phyloP scores from a whole-genome alignment of 2,113 vertebrate genomes.

The Morphnarchus princeps region DNA sequence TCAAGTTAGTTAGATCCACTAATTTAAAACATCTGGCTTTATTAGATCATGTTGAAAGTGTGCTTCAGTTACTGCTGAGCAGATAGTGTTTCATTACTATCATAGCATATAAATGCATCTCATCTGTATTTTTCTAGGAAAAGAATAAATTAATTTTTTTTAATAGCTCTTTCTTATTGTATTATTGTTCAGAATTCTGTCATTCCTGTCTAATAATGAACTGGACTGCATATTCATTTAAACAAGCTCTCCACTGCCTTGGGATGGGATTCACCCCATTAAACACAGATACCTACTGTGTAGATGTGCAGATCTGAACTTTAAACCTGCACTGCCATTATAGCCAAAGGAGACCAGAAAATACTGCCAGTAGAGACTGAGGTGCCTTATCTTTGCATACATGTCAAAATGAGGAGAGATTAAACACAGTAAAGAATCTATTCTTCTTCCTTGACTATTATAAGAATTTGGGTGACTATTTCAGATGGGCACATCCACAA shows the following conservation, averaged over 20 bases:
- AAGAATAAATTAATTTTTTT: not conserved
- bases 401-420: not conserved
- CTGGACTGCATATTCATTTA: not conserved
- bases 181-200: not conserved
- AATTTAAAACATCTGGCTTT: constrained; percentile 11
- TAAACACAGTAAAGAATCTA: not conserved
- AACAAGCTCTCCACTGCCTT: not conserved
- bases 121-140: not conserved
- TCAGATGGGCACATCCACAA: not conserved
- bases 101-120: not conserved
- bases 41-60: not conserved
- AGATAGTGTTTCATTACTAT: not conserved
- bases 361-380: not conserved
- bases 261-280: not conserved
- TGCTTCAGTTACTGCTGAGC: not conserved
- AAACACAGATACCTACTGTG: not conserved
- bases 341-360: not conserved
- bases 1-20: not conserved
- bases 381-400: not conserved
- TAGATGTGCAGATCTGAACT: not conserved
- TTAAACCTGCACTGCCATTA: not conserved
- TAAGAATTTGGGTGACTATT: not conserved
- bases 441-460: not conserved
- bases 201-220: not conserved
- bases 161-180: not conserved